Conservation (phyloP, 1,140 invertebrate species). For the Drosophila nigrodunni region DNA sequence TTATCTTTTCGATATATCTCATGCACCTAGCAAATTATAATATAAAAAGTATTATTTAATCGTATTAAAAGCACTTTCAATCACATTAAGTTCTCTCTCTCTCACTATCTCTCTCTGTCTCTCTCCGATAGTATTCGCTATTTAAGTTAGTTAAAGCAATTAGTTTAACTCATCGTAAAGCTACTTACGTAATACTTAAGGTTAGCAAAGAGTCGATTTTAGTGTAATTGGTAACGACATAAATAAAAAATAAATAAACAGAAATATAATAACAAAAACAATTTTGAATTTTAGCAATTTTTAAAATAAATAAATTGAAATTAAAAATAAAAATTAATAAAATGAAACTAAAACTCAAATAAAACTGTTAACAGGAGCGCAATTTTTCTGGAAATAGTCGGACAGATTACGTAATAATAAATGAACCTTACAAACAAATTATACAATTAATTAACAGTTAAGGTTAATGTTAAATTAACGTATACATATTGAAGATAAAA, state of each 20-base stretch:
- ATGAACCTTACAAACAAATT: conserved; percentile 38
- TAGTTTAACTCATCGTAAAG: conserved; percentile 31
- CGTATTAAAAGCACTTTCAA: conserved; percentile 47
- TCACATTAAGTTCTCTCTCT: conserved; percentile 50
- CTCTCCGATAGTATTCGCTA: conserved; percentile 18
- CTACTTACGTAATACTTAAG: conserved; percentile 50
- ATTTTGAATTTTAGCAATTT: conserved; percentile 66
- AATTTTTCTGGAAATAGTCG: conserved; percentile 66
- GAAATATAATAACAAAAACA: conserved; percentile 21
- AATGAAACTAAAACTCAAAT: background rate
- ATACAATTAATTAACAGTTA: conserved; percentile 53
- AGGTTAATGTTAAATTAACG: conserved; percentile 67
- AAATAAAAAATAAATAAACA: conserved; percentile 3
- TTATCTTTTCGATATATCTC: conserved; percentile 52
- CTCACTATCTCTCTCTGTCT: background rate
- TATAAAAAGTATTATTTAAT: conserved; percentile 19
- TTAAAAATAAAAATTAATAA: conserved; percentile 2
- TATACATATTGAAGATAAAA: conserved; percentile 62
- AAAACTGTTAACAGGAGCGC: conserved; percentile 65
- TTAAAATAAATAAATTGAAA: conserved; percentile 47
- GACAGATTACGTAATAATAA: conserved; percentile 48
- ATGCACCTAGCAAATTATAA: conserved; percentile 62
- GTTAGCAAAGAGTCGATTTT: conserved; percentile 79
- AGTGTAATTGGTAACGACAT: conserved; percentile 59
- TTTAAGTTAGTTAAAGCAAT: conserved; percentile 34